Percentiles rank a stretch among this genome's conserved stretches.
phyloP scores from a whole-genome alignment of 1,140 invertebrate species.

The Pseudomyrmex dendroicus region DNA sequence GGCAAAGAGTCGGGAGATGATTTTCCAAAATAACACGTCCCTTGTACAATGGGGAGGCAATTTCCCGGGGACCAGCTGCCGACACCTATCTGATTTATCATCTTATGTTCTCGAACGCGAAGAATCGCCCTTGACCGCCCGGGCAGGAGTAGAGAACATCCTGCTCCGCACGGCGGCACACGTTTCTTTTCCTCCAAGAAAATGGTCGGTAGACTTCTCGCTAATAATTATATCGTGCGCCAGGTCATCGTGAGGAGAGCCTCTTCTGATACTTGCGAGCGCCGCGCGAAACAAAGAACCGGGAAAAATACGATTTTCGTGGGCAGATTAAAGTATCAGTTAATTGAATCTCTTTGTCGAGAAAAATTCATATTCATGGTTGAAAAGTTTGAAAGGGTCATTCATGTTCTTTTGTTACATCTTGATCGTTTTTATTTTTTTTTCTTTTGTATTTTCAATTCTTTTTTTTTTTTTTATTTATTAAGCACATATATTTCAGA shows the following conservation, averaged over 20 bases:
- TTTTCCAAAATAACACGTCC: conserved; percentile 83
- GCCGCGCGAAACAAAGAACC: conserved; percentile 48
- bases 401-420: not conserved
- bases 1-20: conserved; percentile 80
- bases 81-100: conserved; percentile 83
- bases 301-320: conserved; percentile 59
- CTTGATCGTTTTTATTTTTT: not conserved
- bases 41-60: conserved; percentile 77
- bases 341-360: conserved; percentile 56
- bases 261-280: conserved; percentile 42
- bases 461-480: too few species aligned
- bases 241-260: conserved; percentile 35
- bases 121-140: conserved; percentile 7
- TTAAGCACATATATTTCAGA: too few species aligned
- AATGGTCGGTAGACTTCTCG: conserved; percentile 51
- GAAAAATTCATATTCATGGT: conserved; percentile 42
- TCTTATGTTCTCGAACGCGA: conserved; percentile 46
- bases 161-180: not conserved
- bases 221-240: conserved; percentile 53
- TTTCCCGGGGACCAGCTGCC: conserved; percentile 82
- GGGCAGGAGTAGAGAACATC: conserved; percentile 10
- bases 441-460: not conserved
- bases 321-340: conserved; percentile 57
- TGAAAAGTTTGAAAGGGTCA: not conserved
- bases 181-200: conserved; percentile 29